These are phyloP conservation scores for Prunella himalayana DNA, from an alignment of 2,113 vertebrate species.

Conservation along the genomic window DNA sequence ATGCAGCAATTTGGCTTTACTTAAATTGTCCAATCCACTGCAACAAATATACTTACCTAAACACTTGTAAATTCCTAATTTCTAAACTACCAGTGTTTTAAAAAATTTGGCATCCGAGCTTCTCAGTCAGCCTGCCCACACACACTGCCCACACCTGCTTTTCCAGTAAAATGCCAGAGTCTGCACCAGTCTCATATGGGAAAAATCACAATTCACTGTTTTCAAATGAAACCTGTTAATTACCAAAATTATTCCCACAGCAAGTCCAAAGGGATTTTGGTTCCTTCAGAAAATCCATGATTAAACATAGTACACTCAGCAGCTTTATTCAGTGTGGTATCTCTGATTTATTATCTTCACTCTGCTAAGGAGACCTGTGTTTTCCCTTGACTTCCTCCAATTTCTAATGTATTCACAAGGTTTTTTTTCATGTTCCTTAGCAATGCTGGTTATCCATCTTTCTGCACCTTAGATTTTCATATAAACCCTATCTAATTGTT, in stretches of 20 bases:
- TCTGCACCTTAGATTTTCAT: neutral
- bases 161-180: neutral
- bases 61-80: neutral
- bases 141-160: neutral
- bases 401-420: neutral
- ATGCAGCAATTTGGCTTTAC: neutral
- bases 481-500: neutral
- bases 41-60: neutral
- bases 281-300: neutral
- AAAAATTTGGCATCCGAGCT: neutral
- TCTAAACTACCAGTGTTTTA: neutral
- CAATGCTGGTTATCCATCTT: neutral
- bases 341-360: neutral
- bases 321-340: neutral
- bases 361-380: rapidly evolving
- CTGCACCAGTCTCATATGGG: neutral
- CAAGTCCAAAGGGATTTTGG: neutral
- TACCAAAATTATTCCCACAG: neutral
- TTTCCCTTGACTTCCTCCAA: neutral
- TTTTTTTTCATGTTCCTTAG: neutral
- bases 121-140: neutral
- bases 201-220: neutral
- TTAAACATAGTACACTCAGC: neutral
- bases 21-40: neutral
- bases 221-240: neutral